A percentile compares a stretch with the other conserved stretches of the same genome.
Evolutionary conservation across 2,888 invertebrate genomes (phyloP).

Genomic region (Sialis fuliginosa): DNA sequence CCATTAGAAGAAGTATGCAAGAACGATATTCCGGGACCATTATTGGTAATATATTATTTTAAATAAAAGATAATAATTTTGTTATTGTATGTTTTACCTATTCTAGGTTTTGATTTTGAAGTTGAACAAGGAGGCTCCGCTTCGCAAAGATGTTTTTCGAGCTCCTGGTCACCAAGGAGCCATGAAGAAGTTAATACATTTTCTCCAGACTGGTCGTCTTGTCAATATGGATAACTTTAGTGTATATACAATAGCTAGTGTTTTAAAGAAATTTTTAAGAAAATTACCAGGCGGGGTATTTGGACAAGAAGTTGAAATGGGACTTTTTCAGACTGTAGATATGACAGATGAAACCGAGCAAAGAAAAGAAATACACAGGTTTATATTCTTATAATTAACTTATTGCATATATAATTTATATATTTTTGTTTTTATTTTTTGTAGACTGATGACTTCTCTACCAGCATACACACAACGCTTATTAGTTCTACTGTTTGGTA

Average conservation of each 20-base stretch:
- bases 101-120: conserved; percentile 73
- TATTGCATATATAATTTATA: too few species aligned
- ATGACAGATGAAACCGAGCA: conserved; percentile 67
- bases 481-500: conserved; percentile 88
- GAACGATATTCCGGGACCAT: conserved; percentile 84
- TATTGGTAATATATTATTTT: conserved; percentile 46
- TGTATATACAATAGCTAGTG: conserved; percentile 95
- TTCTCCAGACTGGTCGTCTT: conserved; percentile 72
- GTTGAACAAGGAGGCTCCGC: conserved; percentile 86
- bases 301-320: conserved; percentile 78
- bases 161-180: conserved; percentile 91
- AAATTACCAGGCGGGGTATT: conserved; percentile 96
- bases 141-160: conserved; percentile 83
- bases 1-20: conserved; percentile 86
- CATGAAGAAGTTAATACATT: conserved; percentile 85
- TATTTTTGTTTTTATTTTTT: neutral
- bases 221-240: conserved; percentile 91
- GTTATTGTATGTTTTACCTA: conserved; percentile 6
- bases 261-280: conserved; percentile 91
- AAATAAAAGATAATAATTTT: too few species aligned
- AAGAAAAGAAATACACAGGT: conserved; percentile 85
- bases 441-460: conserved; percentile 70
- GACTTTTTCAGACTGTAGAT: conserved; percentile 76
- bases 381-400: conserved; percentile 5
- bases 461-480: conserved; percentile 84